phyloP scores from a whole-genome alignment of 2,113 vertebrate genomes.

The Podocnemis expansa region DNA sequence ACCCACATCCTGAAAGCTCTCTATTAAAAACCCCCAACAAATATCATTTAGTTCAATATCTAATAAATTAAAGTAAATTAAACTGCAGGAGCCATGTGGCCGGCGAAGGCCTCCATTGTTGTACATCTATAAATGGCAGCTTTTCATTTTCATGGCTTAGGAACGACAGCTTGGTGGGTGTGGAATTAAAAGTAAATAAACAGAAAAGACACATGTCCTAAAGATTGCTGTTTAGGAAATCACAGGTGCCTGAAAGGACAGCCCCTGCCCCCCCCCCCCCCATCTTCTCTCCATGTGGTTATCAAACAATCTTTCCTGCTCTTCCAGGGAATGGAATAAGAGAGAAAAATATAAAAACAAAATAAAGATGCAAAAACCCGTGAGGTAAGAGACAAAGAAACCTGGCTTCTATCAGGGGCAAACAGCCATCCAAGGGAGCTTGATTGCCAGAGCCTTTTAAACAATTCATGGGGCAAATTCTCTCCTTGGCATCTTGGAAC shows the following conservation, averaged over 20 bases:
- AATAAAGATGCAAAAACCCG: background rate
- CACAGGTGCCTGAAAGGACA: constrained; percentile 62
- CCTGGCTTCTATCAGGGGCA: background rate
- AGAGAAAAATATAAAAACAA: background rate
- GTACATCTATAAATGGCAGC: constrained; percentile 43
- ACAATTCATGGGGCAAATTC: background rate
- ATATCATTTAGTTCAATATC: constrained; percentile 82
- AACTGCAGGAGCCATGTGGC: constrained; percentile 81
- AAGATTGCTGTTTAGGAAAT: constrained; percentile 55
- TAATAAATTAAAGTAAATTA: constrained; percentile 84
- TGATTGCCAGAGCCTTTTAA: background rate
- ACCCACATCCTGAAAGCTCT: constrained; percentile 67
- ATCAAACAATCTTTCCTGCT: constrained; percentile 14
- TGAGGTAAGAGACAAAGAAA: background rate
- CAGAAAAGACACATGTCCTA: constrained; percentile 36
- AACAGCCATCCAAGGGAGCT: rapidly evolving
- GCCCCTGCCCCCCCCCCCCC: constrained; percentile 1
- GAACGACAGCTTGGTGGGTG: constrained; percentile 80
- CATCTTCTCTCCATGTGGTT: constrained; percentile 53
- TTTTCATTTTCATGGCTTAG: constrained; percentile 77
- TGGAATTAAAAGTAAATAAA: constrained; percentile 72
- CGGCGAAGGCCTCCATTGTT: constrained; percentile 72
- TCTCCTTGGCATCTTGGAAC: background rate
- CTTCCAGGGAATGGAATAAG: background rate
- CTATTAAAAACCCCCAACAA: constrained; percentile 78